These are phyloP conservation scores for Physocephala rufipes DNA, from an alignment of 2,888 invertebrate genomes.

Conservation along the genomic window DNA sequence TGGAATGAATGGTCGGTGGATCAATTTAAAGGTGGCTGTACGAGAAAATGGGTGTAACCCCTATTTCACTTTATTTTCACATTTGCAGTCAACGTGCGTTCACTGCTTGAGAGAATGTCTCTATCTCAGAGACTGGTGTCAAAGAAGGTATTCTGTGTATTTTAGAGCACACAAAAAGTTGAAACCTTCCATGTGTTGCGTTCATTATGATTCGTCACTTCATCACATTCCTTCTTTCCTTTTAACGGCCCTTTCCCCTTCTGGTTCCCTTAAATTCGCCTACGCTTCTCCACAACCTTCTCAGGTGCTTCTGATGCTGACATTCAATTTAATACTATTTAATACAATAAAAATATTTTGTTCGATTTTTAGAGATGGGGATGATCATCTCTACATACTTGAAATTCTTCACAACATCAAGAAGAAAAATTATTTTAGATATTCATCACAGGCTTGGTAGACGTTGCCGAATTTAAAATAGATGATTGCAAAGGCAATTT, in stretches of 20 bases:
- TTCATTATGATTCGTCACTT: too few relatives aligned
- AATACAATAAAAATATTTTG: too few relatives aligned
- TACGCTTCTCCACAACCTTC: too few relatives aligned
- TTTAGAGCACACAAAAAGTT: neutral
- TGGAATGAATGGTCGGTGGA: neutral
- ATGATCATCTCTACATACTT: too few relatives aligned
- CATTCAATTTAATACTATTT: too few relatives aligned
- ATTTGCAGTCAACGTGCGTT: slow-evolving; percentile 31
- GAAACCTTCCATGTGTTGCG: neutral
- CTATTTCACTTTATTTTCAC: slow-evolving; percentile 19
- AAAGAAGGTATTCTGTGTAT: neutral
- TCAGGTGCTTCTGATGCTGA: too few relatives aligned
- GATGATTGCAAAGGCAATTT: slow-evolving; percentile 13
- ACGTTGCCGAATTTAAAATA: slow-evolving; percentile 32
- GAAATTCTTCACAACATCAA: too few relatives aligned
- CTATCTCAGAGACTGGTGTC: slow-evolving; percentile 2
- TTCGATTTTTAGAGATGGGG: too few relatives aligned
- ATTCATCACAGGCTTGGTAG: slow-evolving; percentile 25
- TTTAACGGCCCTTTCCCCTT: neutral
- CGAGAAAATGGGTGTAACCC: neutral
- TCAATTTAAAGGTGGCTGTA: neutral
- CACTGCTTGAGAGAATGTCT: neutral
- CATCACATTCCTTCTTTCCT: too few relatives aligned
- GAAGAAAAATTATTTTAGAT: slow-evolving; percentile 15
- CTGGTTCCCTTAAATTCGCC: neutral